phyloP scores from a whole-genome alignment of 2,888 invertebrate genomes.

The Microplitis manilae region DNA sequence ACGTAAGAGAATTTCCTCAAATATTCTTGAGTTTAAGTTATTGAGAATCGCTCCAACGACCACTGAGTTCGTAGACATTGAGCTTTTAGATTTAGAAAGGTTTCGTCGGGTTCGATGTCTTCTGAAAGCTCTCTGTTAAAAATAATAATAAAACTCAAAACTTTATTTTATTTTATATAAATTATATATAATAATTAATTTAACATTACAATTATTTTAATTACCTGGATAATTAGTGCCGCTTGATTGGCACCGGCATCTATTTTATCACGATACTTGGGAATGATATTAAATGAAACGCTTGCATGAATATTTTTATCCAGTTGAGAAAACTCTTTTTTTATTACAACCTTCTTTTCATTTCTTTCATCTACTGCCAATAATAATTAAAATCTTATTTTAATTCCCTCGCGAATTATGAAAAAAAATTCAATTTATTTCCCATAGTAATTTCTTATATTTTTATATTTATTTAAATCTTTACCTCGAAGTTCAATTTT shows the following conservation, averaged over 20 bases:
- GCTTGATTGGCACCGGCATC: slow-evolving; percentile 57
- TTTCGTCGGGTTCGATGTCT: slow-evolving; percentile 20
- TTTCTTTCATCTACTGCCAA: slow-evolving; percentile 37
- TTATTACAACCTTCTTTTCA: slow-evolving; percentile 20
- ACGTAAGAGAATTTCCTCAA: slow-evolving; percentile 51
- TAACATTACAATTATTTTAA: background rate
- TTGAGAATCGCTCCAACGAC: slow-evolving; percentile 55
- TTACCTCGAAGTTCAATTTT: slow-evolving; percentile 5
- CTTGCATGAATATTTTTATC: slow-evolving; percentile 57
- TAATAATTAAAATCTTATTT: slow-evolving; percentile 31
- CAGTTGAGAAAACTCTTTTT: slow-evolving; percentile 44
- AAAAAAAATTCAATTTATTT: slow-evolving; percentile 12
- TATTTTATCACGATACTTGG: slow-evolving; percentile 52
- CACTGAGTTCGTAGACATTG: slow-evolving; percentile 48
- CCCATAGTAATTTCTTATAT: slow-evolving; percentile 25
- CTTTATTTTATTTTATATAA: background rate
- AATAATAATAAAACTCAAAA: slow-evolving; percentile 1
- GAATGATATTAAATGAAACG: slow-evolving; percentile 61
- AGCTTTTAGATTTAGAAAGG: slow-evolving; percentile 1
- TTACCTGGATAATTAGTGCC: slow-evolving; percentile 62
- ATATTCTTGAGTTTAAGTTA: slow-evolving; percentile 53
- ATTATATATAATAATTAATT: background rate
- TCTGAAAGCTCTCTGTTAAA: slow-evolving; percentile 15
- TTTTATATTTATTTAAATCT: slow-evolving; percentile 42
- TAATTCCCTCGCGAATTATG: slow-evolving; percentile 29